Conservation (phyloP, 1,140 invertebrate genomes). For the Sycophaga agraensis region DNA sequence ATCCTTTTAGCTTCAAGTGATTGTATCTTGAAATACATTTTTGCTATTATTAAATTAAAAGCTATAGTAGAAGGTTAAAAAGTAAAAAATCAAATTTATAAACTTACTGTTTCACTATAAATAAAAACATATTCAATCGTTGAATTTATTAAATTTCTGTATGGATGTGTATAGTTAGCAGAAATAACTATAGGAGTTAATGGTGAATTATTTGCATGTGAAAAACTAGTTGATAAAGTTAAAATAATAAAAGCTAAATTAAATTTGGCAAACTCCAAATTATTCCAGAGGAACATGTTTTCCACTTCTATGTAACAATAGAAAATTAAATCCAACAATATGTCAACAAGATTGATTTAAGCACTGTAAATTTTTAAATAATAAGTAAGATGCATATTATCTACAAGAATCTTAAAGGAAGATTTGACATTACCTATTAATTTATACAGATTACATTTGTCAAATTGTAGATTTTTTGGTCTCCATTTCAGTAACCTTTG, state of each 20-base stretch:
- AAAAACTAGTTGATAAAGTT: background rate
- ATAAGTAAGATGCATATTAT: too few relatives aligned
- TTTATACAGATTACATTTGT: too few relatives aligned
- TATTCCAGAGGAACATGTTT: too few relatives aligned
- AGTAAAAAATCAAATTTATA: background rate
- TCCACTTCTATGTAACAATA: too few relatives aligned
- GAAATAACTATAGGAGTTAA: constrained; percentile 27
- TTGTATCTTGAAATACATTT: constrained; percentile 27
- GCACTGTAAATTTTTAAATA: too few relatives aligned
- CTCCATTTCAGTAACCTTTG: too few relatives aligned
- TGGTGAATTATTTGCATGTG: constrained; percentile 6
- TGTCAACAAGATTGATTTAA: too few relatives aligned
- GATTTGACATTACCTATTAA: too few relatives aligned
- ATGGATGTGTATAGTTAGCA: constrained; percentile 26
- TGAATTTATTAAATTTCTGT: constrained; percentile 29
- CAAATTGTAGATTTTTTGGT: too few relatives aligned
- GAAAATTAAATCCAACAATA: too few relatives aligned
- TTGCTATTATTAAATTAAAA: background rate
- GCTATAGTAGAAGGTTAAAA: background rate
- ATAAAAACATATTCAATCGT: constrained; percentile 38
- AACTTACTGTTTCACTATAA: constrained; percentile 32
- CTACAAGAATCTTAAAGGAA: too few relatives aligned
- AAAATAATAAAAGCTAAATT: constrained; percentile 10
- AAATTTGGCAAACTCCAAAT: too few relatives aligned
- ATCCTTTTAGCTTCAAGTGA: constrained; percentile 41